phyloP scores from a whole-genome alignment of 2,113 vertebrate species.

The Rallus limicola region DNA sequence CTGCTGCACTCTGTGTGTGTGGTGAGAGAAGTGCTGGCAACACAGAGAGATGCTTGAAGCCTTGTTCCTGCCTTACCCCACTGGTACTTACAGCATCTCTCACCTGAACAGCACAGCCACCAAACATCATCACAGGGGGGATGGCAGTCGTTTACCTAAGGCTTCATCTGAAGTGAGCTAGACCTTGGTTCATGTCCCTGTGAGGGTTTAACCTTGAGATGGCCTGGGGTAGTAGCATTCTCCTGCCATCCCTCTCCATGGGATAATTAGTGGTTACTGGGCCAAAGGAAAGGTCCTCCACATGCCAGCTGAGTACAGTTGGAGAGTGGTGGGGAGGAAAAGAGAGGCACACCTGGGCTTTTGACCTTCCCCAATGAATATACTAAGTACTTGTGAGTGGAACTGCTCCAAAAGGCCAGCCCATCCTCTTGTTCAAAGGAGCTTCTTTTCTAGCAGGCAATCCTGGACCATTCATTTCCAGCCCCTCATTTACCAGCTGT shows the following conservation, averaged over 20 bases:
- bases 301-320: background rate
- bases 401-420: background rate
- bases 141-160: no score
- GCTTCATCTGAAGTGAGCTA: background rate
- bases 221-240: background rate
- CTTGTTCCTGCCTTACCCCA: background rate
- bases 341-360: background rate
- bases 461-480: background rate
- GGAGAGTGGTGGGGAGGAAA: background rate
- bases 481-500: background rate
- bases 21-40: background rate
- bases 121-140: background rate
- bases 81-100: background rate
- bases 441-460: background rate
- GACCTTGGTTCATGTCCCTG: background rate
- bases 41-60: background rate
- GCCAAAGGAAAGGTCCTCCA: background rate
- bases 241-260: background rate
- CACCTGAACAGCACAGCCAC: background rate
- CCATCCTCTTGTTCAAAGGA: background rate
- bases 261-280: background rate
- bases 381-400: background rate
- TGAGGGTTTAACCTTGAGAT: background rate
- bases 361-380: constrained; percentile 14
- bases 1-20: rapidly evolving